phyloP scores from a whole-genome alignment of 2,113 vertebrate species.

The Heterochromis multidens region DNA sequence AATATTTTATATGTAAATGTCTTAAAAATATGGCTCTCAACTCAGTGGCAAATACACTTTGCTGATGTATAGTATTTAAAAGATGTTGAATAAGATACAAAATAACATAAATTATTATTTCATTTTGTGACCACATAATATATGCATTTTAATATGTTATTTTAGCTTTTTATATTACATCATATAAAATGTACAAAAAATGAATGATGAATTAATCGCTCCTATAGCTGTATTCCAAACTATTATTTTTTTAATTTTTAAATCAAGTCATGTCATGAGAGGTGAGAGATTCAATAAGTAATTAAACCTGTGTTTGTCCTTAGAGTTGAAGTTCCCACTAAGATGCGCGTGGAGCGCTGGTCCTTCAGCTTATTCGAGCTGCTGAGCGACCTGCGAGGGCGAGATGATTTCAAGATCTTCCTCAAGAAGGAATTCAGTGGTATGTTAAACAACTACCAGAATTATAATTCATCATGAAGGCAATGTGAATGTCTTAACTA shows the following conservation, averaged over 20 bases:
- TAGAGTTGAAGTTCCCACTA: constrained; percentile 91
- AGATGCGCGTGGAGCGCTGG: constrained; percentile 93
- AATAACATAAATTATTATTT: too few relatives aligned
- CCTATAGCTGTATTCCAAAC: neutral
- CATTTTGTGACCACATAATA: too few relatives aligned
- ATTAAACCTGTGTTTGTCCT: neutral
- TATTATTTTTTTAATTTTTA: neutral
- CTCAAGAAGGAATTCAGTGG: constrained; percentile 99
- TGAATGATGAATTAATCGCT: neutral
- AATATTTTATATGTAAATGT: neutral
- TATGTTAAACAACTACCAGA: too few relatives aligned
- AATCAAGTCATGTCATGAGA: neutral
- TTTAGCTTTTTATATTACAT: neutral
- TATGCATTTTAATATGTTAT: neutral
- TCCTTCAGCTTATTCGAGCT: constrained; percentile 92
- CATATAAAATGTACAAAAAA: neutral
- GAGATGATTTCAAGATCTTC: constrained; percentile 92
- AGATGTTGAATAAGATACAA: neutral
- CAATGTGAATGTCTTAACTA: neutral
- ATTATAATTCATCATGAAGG: too few relatives aligned
- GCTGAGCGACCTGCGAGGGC: constrained; percentile 88
- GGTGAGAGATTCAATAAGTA: fast-evolving
- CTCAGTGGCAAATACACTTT: neutral
- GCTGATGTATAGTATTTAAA: neutral
- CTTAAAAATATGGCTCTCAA: neutral